Conservation (phyloP, 2,888 invertebrate genomes). For the Oscheius sp. region DNA sequence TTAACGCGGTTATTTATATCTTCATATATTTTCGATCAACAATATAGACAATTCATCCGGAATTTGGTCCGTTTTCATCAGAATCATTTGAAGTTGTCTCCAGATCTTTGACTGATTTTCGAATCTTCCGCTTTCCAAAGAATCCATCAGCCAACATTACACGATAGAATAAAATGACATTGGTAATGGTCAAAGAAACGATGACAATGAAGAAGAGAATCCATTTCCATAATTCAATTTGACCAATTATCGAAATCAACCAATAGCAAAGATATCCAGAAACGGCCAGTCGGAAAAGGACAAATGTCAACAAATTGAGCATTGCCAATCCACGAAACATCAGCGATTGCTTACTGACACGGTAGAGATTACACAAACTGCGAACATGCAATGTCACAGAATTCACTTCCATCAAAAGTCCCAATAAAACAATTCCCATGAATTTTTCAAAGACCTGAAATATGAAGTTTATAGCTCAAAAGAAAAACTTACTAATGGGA, state of each 20-base stretch:
- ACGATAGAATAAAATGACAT: constrained; percentile 68
- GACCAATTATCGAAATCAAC: constrained; percentile 45
- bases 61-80: no score
- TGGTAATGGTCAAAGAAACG: constrained; percentile 62
- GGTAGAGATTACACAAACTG: constrained; percentile 48
- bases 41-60: no score
- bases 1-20: no score
- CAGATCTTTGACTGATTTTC: no score
- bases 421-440: constrained; percentile 68
- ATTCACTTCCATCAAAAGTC: constrained; percentile 72
- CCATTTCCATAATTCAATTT: constrained; percentile 51
- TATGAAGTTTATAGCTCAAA: neutral
- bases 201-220: constrained; percentile 60
- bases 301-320: constrained; percentile 66
- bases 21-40: no score
- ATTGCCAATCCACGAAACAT: constrained; percentile 66
- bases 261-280: constrained; percentile 67
- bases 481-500: constrained; percentile 47
- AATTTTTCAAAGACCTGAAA: constrained; percentile 40
- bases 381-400: constrained; percentile 64
- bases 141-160: constrained; percentile 70
- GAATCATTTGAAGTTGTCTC: no score
- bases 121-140: constrained; percentile 46
- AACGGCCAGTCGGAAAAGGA: constrained; percentile 68
- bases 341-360: constrained; percentile 61